Evolutionary conservation across 1,140 invertebrate genomes (phyloP).

Genomic region (Apis mellifera): DNA sequence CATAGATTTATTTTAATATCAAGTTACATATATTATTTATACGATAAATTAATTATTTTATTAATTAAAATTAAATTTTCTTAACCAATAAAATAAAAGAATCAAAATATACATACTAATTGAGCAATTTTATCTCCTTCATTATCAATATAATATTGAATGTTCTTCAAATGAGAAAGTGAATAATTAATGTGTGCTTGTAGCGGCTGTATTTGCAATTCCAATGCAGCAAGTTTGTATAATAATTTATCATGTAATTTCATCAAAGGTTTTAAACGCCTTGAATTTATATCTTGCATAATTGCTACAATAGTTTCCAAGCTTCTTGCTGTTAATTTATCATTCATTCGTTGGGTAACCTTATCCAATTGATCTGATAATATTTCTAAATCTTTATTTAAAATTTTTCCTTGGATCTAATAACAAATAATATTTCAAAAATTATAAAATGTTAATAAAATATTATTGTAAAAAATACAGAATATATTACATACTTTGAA

Average conservation of each 20-base stretch:
- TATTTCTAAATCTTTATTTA: constrained; percentile 87
- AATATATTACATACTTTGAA: too few species aligned
- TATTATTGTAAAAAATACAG: too few species aligned
- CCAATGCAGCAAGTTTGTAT: constrained; percentile 88
- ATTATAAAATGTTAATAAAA: not conserved
- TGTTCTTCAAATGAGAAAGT: constrained; percentile 86
- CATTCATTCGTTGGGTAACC: constrained; percentile 86
- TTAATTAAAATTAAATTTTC: too few species aligned
- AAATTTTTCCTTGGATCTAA: constrained; percentile 84
- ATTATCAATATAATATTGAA: constrained; percentile 88
- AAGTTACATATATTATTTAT: too few species aligned
- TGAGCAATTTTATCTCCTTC: constrained; percentile 87
- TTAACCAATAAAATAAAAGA: not conserved
- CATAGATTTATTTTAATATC: too few species aligned
- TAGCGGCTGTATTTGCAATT: constrained; percentile 87
- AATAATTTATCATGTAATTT: constrained; percentile 86
- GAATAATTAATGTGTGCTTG: constrained; percentile 87
- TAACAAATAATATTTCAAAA: not conserved
- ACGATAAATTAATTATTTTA: too few species aligned
- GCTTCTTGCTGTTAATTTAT: constrained; percentile 85
- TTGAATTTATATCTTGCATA: constrained; percentile 84
- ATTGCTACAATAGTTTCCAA: constrained; percentile 85
- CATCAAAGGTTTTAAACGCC: constrained; percentile 86
- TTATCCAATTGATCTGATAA: constrained; percentile 89
- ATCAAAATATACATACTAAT: constrained; percentile 76